These are phyloP conservation scores for Andrena cerasifolii DNA, from an alignment of 1,140 invertebrate genomes.

Conservation along the genomic window DNA sequence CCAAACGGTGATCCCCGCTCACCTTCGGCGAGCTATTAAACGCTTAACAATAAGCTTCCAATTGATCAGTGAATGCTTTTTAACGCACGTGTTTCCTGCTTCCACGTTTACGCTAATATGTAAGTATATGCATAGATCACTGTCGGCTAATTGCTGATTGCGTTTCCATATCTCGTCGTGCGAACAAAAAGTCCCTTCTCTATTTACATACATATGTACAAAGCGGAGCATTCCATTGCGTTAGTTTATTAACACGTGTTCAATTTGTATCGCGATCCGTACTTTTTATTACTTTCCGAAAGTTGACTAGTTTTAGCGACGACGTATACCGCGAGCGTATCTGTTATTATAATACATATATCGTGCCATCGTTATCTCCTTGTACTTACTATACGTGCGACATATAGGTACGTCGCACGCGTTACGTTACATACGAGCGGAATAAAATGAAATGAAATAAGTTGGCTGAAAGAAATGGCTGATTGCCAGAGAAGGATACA, in stretches of 20 bases:
- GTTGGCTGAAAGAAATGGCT: background rate
- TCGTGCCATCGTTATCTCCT: conserved; percentile 59
- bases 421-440: background rate
- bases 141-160: too few relatives aligned
- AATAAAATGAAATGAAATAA: background rate
- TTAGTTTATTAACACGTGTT: conserved; percentile 61
- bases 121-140: conserved; percentile 58
- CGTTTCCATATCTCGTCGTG: conserved; percentile 60
- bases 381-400: conserved; percentile 62
- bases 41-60: conserved; percentile 46
- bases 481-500: background rate
- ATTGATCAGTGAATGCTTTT: conserved; percentile 19
- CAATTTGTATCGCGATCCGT: background rate
- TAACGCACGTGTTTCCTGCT: conserved; percentile 45
- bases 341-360: too few relatives aligned
- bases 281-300: background rate
- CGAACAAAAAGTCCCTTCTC: conserved; percentile 56
- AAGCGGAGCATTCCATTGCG: conserved; percentile 67
- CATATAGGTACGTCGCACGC: too few relatives aligned
- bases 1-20: too few relatives aligned
- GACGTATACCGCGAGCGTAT: background rate
- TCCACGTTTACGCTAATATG: conserved; percentile 21
- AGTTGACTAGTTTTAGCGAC: conserved; percentile 21
- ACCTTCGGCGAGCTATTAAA: background rate
- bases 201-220: conserved; percentile 71